Base-by-base conservation (phyloP, 2,888 invertebrate genomes). In the Hydropsyche betteni region DNA sequence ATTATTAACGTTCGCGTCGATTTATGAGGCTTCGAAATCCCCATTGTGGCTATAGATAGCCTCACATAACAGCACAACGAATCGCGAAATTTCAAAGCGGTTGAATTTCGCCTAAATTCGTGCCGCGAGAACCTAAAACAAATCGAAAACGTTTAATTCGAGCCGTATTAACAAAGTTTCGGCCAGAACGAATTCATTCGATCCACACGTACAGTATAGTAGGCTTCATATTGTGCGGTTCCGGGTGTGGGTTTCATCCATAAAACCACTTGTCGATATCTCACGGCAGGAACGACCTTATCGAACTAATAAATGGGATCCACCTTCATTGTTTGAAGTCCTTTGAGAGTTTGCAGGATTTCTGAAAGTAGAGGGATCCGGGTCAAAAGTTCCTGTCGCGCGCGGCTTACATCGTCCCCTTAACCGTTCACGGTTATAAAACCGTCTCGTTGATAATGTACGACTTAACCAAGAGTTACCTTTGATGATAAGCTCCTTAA, bases 361-460 rank as follows among this genome's bases (percentile, higher is more conserved):
- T 69, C 58, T 24, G 58, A 69, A 50, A 69, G 50, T 44, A 51
- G 69, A 69, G 38, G 33, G 69, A 70, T 70, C 38, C 51, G 38
- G 70, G 70, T 70, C 70, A 70, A 70, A 70, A 70, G 53, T 70
- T 70, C 10, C 70, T n/a, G 51, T 70, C 70, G 51, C 14, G 38
- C 44, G 24, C 24, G 24, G 24, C 24, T 24, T 24, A 24, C 24
- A 24, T 24, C 51, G 50, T 44, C 44, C 44, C 44, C 44, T 44
- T 44, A 44, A 44, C 44, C 44, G 44, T 44, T 44, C 44, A 44
- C 44, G 44, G 44, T 44, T 44, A 44, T 44, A 44, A 44, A 44
- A 44, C 44, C 44, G 44, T 44, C 44, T 44, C 44, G 44, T 44
- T 44, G 69, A 69, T 69, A 69, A 69, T 69, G 69, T 51, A 70